Base-by-base conservation (phyloP, 2,797 vertebrate genomes). In the Sebastes alutus region DNA sequence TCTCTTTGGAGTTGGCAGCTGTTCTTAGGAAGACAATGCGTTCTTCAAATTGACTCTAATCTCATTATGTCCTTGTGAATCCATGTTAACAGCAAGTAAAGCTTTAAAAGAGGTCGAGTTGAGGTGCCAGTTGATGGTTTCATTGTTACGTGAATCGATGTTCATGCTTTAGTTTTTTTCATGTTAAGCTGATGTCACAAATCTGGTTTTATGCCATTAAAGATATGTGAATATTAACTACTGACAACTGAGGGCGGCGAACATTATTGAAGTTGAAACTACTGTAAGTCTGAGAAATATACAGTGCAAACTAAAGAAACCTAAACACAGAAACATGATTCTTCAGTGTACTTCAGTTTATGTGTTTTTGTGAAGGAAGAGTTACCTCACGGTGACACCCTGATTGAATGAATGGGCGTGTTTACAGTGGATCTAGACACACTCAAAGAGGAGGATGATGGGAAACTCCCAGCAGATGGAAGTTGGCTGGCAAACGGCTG, bases 1-100 rank as follows among this genome's bases (percentile, higher is more conserved):
- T 49, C 6, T 55, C 8, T 14, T 35, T 58, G 20, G 20, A 12
- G n/a, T 14, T 76, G 73, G 66, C 75, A 66, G 62, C 68, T 55
- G 52, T n/a, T 29, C 42, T 27, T 1, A 14, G 18, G 29, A 62
- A 22, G 14, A 61, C 63, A 73, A 69, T 22, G 12, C 14, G 55
- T 58, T 78, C 54, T 35, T 68, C 22, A 75, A 22, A 56, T 20
- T 6, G 3, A 67, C 65, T 78, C 46, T 27, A 23, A 70, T 87
- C 63, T 59, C 35, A 59, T 65, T 23, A 16, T 42, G 60, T 68
- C 25, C 16, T 22, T 4, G 23, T 33, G 66, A 59, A 78, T 59
- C 7, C 22, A 23, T 23, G n/a, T 72, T 62, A 64, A 56, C 18
- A 22, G 59, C 27, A 32, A 14, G 58, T 61, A 3, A 82, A 42